A percentile compares a stretch with the other conserved stretches of the same genome.
These are phyloP conservation scores for Melanostoma mellinum DNA, from an alignment of 2,888 invertebrate species.

Conservation along the genomic window DNA sequence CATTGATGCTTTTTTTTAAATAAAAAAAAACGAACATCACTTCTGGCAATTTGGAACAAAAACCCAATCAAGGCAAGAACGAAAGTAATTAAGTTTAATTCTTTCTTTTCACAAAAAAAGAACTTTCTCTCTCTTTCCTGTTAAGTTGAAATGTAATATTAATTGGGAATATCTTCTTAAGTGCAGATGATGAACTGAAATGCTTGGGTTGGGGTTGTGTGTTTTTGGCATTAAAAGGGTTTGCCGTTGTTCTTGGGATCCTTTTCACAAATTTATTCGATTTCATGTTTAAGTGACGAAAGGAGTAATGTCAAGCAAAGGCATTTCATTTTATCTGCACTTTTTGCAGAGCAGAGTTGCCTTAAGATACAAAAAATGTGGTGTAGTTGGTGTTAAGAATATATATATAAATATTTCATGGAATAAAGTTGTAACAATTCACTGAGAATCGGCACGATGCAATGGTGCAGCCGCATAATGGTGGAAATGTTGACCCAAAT, in stretches of 20 bases:
- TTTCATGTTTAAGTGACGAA: neutral
- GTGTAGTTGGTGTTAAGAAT: no score
- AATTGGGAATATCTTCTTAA: slow-evolving; percentile 44
- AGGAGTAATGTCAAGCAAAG: no score
- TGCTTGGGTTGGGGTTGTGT: neutral
- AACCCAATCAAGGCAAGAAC: slow-evolving; percentile 54
- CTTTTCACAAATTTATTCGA: slow-evolving; percentile 9
- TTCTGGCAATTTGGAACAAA: slow-evolving; percentile 35
- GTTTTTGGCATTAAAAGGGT: neutral
- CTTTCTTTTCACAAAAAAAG: neutral
- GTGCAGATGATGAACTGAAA: slow-evolving; percentile 9
- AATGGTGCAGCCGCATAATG: no score
- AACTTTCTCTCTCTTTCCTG: slow-evolving; percentile 24
- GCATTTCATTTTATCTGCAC: no score
- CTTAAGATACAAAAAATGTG: no score
- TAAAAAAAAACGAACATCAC: slow-evolving; percentile 4
- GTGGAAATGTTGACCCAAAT: no score
- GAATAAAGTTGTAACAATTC: no score
- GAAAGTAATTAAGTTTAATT: slow-evolving; percentile 60
- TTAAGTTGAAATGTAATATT: slow-evolving; percentile 41
- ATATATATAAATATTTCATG: no score
- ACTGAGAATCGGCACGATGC: no score
- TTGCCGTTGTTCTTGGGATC: neutral
- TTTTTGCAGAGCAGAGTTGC: no score
- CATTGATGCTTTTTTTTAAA: neutral